Percentiles rank a stretch among this genome's conserved stretches.
phyloP scores from a whole-genome alignment of 2,113 vertebrate species.

The Otolemur garnettii region DNA sequence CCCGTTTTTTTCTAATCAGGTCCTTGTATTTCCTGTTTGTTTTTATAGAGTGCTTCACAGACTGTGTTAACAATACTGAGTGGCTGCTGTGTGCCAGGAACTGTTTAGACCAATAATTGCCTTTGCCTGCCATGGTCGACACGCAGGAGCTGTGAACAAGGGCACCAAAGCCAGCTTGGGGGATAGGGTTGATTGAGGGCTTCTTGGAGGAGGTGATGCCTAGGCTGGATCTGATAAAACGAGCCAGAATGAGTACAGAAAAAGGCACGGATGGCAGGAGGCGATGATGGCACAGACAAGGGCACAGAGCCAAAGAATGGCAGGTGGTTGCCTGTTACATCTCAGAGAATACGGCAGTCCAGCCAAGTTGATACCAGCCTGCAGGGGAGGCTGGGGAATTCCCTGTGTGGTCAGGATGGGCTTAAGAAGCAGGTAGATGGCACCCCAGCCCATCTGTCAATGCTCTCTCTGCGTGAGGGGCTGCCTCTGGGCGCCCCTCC shows the following conservation, averaged over 20 bases:
- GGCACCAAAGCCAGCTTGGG: not conserved
- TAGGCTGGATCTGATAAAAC: not conserved
- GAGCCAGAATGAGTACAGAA: not conserved
- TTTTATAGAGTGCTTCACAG: not conserved
- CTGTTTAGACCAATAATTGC: not conserved
- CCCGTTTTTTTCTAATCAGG: not conserved
- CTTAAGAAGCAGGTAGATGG: not conserved
- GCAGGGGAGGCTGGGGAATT: not conserved
- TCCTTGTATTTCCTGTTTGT: constrained; percentile 9
- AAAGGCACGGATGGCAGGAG: not conserved
- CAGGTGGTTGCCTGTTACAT: fast-evolving
- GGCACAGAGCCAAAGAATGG: not conserved
- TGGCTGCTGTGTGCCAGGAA: not conserved
- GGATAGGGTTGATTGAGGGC: not conserved
- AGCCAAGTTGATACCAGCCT: not conserved
- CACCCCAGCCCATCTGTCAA: fast-evolving
- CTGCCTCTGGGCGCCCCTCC: not conserved
- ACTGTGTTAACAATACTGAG: not conserved
- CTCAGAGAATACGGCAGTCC: not conserved
- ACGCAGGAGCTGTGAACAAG: not conserved
- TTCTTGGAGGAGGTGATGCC: not conserved
- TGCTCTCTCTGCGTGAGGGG: fast-evolving
- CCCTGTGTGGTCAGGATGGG: not conserved
- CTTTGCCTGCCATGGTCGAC: not conserved
- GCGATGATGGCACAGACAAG: too few species aligned